Evolutionary conservation across 2,113 vertebrate genomes (phyloP).

Genomic region (Cephalopholis sonnerati): DNA sequence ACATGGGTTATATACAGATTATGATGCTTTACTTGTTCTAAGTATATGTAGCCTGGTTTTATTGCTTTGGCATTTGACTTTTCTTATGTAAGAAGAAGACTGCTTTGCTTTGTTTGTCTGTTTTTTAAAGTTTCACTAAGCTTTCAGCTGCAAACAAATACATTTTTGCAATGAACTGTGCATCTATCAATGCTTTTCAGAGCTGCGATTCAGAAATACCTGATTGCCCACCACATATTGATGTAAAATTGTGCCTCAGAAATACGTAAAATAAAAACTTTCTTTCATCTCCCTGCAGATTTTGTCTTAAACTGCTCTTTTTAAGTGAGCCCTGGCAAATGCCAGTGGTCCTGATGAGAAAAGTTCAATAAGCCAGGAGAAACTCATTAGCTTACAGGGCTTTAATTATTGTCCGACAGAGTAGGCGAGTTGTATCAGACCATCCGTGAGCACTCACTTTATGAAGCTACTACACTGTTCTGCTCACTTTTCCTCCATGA

Average conservation of each 20-base stretch:
- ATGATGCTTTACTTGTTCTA: too few species aligned
- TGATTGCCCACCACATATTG: not conserved
- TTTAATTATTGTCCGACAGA: conserved; percentile 42
- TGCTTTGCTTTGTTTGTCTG: too few species aligned
- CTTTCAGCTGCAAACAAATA: not conserved
- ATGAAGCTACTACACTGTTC: conserved; percentile 29
- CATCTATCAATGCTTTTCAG: not conserved
- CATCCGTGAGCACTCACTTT: conserved; percentile 28
- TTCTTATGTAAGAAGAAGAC: not conserved
- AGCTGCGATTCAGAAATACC: not conserved
- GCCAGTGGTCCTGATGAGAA: conserved; percentile 26
- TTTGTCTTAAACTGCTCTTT: not conserved
- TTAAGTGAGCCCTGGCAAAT: conserved; percentile 29
- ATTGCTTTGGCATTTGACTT: not conserved
- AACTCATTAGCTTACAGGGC: conserved; percentile 61
- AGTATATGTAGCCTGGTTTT: too few species aligned
- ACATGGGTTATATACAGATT: too few species aligned
- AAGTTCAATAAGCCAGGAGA: conserved; percentile 60
- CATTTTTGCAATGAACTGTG: not conserved
- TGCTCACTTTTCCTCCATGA: conserved; percentile 52
- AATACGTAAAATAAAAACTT: not conserved
- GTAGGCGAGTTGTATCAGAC: conserved; percentile 20
- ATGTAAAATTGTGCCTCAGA: not conserved
- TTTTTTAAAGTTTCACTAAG: not conserved
- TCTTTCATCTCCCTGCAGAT: conserved; percentile 10